Percentiles rank a stretch among this genome's conserved stretches.
These are phyloP conservation scores for Drosophila malerkotliana DNA, from an alignment of 1,140 invertebrate genomes.

Conservation along the genomic window DNA sequence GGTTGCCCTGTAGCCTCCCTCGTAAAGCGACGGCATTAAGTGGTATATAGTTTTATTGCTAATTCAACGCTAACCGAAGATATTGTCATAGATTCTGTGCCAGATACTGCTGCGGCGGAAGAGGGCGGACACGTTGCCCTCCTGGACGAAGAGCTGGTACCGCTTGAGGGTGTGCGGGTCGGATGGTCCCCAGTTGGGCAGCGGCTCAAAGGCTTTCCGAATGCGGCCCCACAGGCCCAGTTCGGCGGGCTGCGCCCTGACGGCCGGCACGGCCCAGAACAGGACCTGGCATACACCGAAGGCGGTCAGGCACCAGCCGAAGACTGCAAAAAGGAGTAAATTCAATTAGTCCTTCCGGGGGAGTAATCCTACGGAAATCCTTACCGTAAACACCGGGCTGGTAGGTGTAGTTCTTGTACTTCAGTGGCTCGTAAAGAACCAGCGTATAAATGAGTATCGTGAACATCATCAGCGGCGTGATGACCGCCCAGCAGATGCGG, in stretches of 20 bases:
- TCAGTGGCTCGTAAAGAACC: constrained; percentile 85
- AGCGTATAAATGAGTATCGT: constrained; percentile 88
- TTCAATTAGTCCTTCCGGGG: constrained; percentile 26
- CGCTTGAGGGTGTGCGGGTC: constrained; percentile 71
- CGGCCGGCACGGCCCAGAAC: constrained; percentile 85
- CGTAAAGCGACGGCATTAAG: constrained; percentile 43
- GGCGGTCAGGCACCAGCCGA: constrained; percentile 86
- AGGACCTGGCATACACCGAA: constrained; percentile 86
- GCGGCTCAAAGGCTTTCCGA: constrained; percentile 83
- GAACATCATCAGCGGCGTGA: constrained; percentile 89
- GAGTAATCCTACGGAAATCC: constrained; percentile 9
- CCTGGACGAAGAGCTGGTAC: constrained; percentile 63
- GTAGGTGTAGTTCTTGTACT: constrained; percentile 85
- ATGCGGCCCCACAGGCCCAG: constrained; percentile 83
- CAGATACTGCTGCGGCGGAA: constrained; percentile 70
- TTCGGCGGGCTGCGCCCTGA: constrained; percentile 65
- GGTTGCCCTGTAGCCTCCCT: constrained; percentile 43
- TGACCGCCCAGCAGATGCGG: constrained; percentile 91
- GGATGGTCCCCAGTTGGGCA: constrained; percentile 86
- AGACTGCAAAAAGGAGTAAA: constrained; percentile 75
- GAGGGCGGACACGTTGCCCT: constrained; percentile 52
- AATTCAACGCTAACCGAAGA: constrained; percentile 74
- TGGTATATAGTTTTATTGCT: constrained; percentile 71
- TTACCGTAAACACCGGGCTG: constrained; percentile 85
- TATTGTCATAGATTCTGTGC: constrained; percentile 82